Percentiles rank a stretch among this genome's conserved stretches.
phyloP scores from a whole-genome alignment of 2,888 invertebrate species.

The Machimus atricapillus region DNA sequence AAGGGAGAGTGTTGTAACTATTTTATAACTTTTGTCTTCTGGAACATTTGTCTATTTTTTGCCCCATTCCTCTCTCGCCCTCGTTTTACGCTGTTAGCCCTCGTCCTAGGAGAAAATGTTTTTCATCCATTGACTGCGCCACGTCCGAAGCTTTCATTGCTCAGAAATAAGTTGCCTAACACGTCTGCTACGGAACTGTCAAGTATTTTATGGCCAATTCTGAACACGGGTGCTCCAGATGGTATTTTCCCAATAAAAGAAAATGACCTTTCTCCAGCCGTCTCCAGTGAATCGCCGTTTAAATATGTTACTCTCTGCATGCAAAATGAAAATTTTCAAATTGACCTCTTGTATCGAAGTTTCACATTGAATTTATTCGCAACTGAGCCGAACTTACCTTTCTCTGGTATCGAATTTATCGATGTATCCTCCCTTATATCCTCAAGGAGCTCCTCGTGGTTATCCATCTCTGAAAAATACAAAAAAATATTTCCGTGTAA shows the following conservation, averaged over 20 bases:
- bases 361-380: not conserved
- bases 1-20: constrained; percentile 14
- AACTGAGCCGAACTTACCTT: constrained; percentile 55
- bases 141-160: not conserved
- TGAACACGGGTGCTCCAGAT: constrained; percentile 30
- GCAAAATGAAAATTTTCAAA: constrained; percentile 3
- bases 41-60: constrained; percentile 19
- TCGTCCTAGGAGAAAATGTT: not conserved
- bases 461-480: constrained; percentile 33
- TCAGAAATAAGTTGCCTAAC: constrained; percentile 1
- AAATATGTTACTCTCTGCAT: not conserved
- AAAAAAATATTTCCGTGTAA: not conserved
- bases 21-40: constrained; percentile 36
- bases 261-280: constrained; percentile 17
- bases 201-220: constrained; percentile 36
- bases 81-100: not conserved
- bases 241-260: constrained; percentile 35
- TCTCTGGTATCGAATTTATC: constrained; percentile 60
- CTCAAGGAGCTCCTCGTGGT: constrained; percentile 59
- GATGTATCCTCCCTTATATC: constrained; percentile 61
- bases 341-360: constrained; percentile 6
- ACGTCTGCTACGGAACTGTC: constrained; percentile 30
- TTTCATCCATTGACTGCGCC: constrained; percentile 9
- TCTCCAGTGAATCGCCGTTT: not conserved
- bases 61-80: not conserved